Evolutionary conservation across 2,797 vertebrate species (phyloP).

Genomic region (Gadopsis marmoratus): DNA sequence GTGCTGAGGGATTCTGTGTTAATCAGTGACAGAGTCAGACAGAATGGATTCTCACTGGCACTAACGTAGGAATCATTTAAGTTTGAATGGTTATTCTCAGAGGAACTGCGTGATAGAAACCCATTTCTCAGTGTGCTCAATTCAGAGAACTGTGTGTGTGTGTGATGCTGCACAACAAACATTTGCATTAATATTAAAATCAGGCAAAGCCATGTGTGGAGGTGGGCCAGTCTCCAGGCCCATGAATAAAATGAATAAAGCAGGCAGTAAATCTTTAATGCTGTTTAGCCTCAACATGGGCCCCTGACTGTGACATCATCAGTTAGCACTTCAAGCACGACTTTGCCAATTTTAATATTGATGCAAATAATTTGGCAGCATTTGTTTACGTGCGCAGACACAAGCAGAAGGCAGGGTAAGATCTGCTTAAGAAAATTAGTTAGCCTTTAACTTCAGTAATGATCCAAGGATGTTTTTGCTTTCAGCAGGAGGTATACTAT

Average conservation of each 20-base stretch:
- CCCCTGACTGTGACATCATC: slow-evolving; percentile 51
- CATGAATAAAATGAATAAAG: slow-evolving; percentile 63
- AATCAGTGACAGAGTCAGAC: slow-evolving; percentile 17
- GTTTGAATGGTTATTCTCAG: slow-evolving; percentile 26
- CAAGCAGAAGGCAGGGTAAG: not conserved
- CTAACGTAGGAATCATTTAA: slow-evolving; percentile 31
- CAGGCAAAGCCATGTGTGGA: slow-evolving; percentile 18
- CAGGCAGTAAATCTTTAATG: slow-evolving; percentile 53
- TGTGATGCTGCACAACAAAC: slow-evolving; percentile 20
- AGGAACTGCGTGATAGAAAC: slow-evolving; percentile 23
- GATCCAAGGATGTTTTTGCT: not conserved
- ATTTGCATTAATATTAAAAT: slow-evolving; percentile 60
- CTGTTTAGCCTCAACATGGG: slow-evolving; percentile 48
- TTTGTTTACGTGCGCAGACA: not conserved
- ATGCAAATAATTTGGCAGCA: slow-evolving; percentile 15
- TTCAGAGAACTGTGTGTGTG: slow-evolving; percentile 3
- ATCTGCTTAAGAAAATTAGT: not conserved
- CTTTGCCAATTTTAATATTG: slow-evolving; percentile 46
- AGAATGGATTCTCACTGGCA: slow-evolving; percentile 23
- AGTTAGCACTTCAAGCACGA: slow-evolving; percentile 36
- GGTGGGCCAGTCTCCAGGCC: slow-evolving; percentile 34
- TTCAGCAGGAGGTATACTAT: not conserved
- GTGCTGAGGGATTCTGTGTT: slow-evolving; percentile 9
- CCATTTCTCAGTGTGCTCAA: slow-evolving; percentile 19
- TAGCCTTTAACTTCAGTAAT: not conserved